Conservation (phyloP, 2,797 vertebrate species). For the Intellagama lesueurii region DNA sequence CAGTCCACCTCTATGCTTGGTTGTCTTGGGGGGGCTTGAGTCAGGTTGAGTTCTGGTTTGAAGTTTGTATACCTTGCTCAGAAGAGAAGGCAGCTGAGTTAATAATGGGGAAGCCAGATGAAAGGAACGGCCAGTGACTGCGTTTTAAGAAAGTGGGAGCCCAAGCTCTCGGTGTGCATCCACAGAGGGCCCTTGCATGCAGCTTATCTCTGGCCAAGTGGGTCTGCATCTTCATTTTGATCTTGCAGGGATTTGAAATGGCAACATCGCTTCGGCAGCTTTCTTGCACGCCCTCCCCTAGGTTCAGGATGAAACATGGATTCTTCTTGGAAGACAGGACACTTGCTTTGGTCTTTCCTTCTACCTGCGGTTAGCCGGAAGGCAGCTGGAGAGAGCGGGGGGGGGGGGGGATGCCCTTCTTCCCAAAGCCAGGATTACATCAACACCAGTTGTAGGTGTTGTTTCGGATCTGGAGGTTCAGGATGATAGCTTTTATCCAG, state of each 20-base stretch:
- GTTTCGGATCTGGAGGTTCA: background rate
- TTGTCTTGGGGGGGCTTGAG: background rate
- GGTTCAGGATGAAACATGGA: background rate
- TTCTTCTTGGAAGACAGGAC: background rate
- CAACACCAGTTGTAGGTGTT: accelerated
- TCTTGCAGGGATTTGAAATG: too few relatives aligned
- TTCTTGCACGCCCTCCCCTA: accelerated
- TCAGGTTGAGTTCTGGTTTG: background rate
- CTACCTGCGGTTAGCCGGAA: too few relatives aligned
- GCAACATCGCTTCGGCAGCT: background rate
- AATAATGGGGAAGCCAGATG: background rate
- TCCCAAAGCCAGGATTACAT: accelerated
- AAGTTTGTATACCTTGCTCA: background rate
- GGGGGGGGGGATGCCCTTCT: background rate
- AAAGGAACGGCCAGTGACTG: background rate
- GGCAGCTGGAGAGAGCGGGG: too few relatives aligned
- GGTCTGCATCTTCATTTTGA: background rate
- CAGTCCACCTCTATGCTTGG: background rate
- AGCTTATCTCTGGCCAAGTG: background rate
- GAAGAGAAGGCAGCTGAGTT: too few relatives aligned
- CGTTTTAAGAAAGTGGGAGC: background rate
- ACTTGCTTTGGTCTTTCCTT: background rate
- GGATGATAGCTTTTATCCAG: slow-evolving; percentile 51
- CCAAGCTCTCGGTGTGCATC: background rate
- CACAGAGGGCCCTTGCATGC: background rate